Percentiles rank a stretch among this genome's conserved stretches.
Conservation (phyloP, 2,797 vertebrate species). For the Lerista edwardsae region DNA sequence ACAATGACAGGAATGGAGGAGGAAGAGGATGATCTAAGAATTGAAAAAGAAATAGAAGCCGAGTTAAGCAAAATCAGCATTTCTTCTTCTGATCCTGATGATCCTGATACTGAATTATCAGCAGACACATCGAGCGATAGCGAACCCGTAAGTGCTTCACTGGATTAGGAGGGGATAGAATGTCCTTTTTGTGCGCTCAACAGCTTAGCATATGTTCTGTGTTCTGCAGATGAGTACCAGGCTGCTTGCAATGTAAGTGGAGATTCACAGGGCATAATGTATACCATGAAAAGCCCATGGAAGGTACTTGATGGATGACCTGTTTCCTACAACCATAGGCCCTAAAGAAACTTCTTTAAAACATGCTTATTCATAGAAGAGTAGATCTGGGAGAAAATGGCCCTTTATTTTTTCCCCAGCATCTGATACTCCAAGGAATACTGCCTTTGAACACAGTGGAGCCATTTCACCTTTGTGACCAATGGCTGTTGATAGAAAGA, state of each 20-base stretch:
- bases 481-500: background rate
- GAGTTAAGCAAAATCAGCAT: conserved; percentile 75
- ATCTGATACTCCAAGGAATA: background rate
- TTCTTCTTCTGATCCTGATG: conserved; percentile 68
- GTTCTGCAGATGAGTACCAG: background rate
- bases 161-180: background rate
- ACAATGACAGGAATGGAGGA: conserved; percentile 58
- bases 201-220: background rate
- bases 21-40: conserved; percentile 45
- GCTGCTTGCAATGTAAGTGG: background rate
- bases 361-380: background rate
- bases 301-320: background rate
- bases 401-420: background rate
- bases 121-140: conserved; percentile 63
- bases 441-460: background rate
- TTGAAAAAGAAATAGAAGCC: conserved; percentile 71
- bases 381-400: background rate
- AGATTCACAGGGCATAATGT: fast-evolving
- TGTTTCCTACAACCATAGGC: background rate
- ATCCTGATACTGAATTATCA: conserved; percentile 60
- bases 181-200: background rate
- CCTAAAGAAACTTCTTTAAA: background rate
- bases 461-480: background rate
- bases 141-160: conserved; percentile 69
- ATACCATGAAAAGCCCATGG: fast-evolving